Conservation (phyloP, 2,797 vertebrate species). For the Semotilus atromaculatus region DNA sequence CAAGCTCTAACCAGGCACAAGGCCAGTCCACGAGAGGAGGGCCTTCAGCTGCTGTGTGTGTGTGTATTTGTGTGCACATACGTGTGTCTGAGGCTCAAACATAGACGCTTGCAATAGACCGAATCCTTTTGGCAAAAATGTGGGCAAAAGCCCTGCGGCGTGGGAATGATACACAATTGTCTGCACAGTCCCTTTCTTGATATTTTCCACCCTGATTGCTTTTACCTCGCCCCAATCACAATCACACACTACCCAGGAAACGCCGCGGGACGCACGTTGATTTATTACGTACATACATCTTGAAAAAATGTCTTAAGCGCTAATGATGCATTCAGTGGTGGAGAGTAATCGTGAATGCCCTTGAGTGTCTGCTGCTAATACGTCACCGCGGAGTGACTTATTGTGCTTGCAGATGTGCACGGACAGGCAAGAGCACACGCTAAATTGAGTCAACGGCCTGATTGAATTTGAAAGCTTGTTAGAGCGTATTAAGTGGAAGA, state of each 20-base stretch:
- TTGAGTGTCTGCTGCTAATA: slow-evolving; percentile 36
- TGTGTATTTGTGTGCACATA: slow-evolving; percentile 35
- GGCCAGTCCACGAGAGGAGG: slow-evolving; percentile 80
- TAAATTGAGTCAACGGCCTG: slow-evolving; percentile 48
- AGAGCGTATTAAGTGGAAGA: slow-evolving; percentile 69
- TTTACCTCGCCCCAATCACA: slow-evolving; percentile 44
- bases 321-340: slow-evolving; percentile 46
- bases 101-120: slow-evolving; percentile 46
- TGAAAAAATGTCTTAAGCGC: slow-evolving; percentile 32
- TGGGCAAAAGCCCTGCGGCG: slow-evolving; percentile 43
- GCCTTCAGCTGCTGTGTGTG: slow-evolving; percentile 52
- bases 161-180: slow-evolving; percentile 50
- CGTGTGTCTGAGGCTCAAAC: slow-evolving; percentile 36
- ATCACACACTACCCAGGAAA: slow-evolving; percentile 41
- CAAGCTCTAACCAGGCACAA: slow-evolving; percentile 81
- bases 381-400: slow-evolving; percentile 37
- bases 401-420: slow-evolving; percentile 38
- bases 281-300: slow-evolving; percentile 41
- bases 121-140: slow-evolving; percentile 43
- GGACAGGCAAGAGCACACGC: slow-evolving; percentile 20
- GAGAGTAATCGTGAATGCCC: slow-evolving; percentile 42
- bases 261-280: slow-evolving; percentile 34
- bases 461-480: slow-evolving; percentile 66
- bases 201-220: slow-evolving; percentile 47
- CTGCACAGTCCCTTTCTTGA: slow-evolving; percentile 41